phyloP scores from a whole-genome alignment of 2,797 vertebrate species.

The Protonibea diacanthus region DNA sequence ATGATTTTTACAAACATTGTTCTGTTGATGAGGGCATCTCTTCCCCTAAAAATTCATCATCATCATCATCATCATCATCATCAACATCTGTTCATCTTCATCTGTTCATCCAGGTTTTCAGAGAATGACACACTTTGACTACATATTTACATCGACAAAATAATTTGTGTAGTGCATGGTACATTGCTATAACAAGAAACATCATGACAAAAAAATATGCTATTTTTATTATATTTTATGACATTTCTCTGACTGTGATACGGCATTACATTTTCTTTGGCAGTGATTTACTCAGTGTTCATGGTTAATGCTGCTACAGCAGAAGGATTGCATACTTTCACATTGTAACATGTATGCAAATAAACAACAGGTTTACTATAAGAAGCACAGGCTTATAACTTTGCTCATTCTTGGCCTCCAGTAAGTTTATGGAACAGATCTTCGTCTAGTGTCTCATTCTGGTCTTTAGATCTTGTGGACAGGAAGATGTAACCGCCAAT shows the following conservation, averaged over 20 bases:
- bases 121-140: slow-evolving; percentile 30
- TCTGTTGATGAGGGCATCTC: neutral
- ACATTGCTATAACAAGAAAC: slow-evolving; percentile 11
- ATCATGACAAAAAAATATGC: slow-evolving; percentile 6
- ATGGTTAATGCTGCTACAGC: neutral
- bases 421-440: slow-evolving; percentile 98
- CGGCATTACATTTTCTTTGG: slow-evolving; percentile 13
- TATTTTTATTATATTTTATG: slow-evolving; percentile 3
- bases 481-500: slow-evolving; percentile 99
- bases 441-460: slow-evolving; percentile 96
- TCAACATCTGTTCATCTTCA: slow-evolving; percentile 16
- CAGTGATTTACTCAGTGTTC: slow-evolving; percentile 30
- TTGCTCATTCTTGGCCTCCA: slow-evolving; percentile 92
- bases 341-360: slow-evolving; percentile 25
- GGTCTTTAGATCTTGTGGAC: slow-evolving; percentile 97
- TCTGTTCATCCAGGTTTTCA: slow-evolving; percentile 18
- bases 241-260: slow-evolving; percentile 6
- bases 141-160: slow-evolving; percentile 64
- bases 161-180: slow-evolving; percentile 33
- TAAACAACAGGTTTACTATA: neutral
- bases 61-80: no score
- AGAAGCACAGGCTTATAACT: neutral
- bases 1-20: slow-evolving; percentile 33
- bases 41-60: slow-evolving; percentile 32
- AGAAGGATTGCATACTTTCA: slow-evolving; percentile 32